These are phyloP conservation scores for Sweltsa coloradensis DNA, from an alignment of 1,140 invertebrate species.

Conservation along the genomic window DNA sequence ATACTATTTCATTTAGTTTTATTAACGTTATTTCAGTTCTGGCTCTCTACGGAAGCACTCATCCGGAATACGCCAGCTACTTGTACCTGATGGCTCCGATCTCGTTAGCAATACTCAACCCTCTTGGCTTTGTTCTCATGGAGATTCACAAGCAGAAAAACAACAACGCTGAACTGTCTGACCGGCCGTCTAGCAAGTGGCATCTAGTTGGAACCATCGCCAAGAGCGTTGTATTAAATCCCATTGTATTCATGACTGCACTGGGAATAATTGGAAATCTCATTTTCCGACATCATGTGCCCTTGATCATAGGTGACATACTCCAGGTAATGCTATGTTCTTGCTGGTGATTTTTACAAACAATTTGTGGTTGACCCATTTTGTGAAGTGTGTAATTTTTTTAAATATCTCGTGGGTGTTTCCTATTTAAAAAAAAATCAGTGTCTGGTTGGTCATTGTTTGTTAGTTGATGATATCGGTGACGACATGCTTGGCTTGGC, in stretches of 20 bases:
- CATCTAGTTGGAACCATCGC: conserved; percentile 32
- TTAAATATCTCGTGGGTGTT: no score
- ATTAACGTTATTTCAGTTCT: conserved; percentile 35
- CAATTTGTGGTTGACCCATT: no score
- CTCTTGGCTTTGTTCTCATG: conserved; percentile 80
- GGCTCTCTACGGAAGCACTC: conserved; percentile 44
- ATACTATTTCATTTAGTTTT: no score
- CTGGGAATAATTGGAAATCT: conserved; percentile 80
- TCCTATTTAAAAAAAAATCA: no score
- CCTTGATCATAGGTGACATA: conserved; percentile 57
- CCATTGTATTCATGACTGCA: conserved; percentile 87
- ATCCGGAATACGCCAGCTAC: conserved; percentile 84
- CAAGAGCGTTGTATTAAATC: conserved; percentile 35
- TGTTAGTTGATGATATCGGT: no score
- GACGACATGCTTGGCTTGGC: no score
- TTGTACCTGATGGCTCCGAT: conserved; percentile 91
- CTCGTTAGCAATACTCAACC: conserved; percentile 84
- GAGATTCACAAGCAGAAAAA: conserved; percentile 65
- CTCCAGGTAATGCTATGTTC: conserved; percentile 61
- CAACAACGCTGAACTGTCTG: conserved; percentile 22
- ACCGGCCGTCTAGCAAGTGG: conserved; percentile 23
- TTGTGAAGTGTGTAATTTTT: no score
- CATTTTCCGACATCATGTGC: conserved; percentile 63
- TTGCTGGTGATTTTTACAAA: no score
- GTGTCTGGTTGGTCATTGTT: no score